Evolutionary conservation across 1,140 invertebrate genomes (phyloP), one percentile per base, ranked within the genome.

Genomic region (Aphidius gifuensis): DNA sequence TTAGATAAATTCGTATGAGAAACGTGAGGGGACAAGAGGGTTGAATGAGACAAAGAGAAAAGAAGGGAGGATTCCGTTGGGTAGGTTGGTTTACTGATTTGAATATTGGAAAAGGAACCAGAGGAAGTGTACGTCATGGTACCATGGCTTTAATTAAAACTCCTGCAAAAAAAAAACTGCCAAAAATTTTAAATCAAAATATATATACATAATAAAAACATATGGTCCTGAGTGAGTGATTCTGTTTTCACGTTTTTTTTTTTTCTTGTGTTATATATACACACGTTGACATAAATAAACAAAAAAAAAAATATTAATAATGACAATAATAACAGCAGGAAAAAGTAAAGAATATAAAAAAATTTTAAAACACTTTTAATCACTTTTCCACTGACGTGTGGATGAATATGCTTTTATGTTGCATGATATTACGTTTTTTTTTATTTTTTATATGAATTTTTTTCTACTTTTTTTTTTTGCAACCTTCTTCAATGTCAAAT

Each of bases 101-200:
- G 72, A 75, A 75, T 75, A 75, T 75, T 68, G 71, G 70, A 64
- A 68, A 68, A 69, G 71, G 64, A 69, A 55, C 49, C 62, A 67
- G 59, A 53, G 61, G 61, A 60, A 50, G 60, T n/a, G 56, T 39
- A 59, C 57, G 45, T 50, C 56, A 56, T 45, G 49, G 53, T 47
- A 40, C 55, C 49, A 43, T 49, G 50, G 68, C 61, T 78, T 78
- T 78, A 78, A 78, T 78, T 78, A 78, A 78, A 78, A 69, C 73
- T 71, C 68, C 69, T 74, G 64, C 58, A 49, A 63, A 58, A 43
- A 43, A 49, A 6, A n/a, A 49, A 3, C 6, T 21, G 5, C 48
- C 21, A n/a, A 7, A 21, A 21, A 49, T 21, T 1, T 49, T 7
- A 49, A 49, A 49, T 49, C 48, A 49, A 49, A 49, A 49, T 23